Base-by-base conservation (phyloP, 2,888 invertebrate species). In the Acronicta leporina region DNA sequence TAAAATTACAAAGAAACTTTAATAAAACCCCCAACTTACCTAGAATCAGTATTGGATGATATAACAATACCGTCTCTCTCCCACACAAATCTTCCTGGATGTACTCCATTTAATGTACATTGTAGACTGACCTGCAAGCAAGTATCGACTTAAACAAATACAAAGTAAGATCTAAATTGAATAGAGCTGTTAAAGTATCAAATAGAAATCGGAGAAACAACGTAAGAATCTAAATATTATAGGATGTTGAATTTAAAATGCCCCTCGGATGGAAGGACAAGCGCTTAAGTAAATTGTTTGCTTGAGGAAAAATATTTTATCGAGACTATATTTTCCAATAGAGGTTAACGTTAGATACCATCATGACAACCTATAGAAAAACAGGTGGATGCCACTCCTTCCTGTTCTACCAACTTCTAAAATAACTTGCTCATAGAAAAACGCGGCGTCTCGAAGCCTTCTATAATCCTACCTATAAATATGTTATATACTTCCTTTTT, bases 1-100 rank as follows among this genome's bases (percentile, higher is more conserved):
- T 38, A n/a, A 38, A 38, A n/a, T n/a, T n/a, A 38, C 6, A 38
- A 38, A n/a, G 13, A 25, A 20, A 27, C 7, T 15, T 9, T 14
- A 45, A 8, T 10, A 45, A 45, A 46, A 27, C 27, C n/a, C 14
- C 15, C 6, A 14, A 56, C 60, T 68, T 81, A 92, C 94, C 94
- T 94, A 20, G 94, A 90, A 84, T 94, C 94, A 25, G 92, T 94
- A 75, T 93, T 94, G 50, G 94, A 89, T 9, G 94, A 92, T 68
- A 94, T 85, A 63, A 91, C 84, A 51, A 92, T 86, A 3, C 93
- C 92, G 59, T 94, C 94, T 80, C 94, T 85, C 71, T 94, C 93
- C 94, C 94, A 94, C 67, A 91, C 84, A 73, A 94, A 90, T 78
- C 92, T 87, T 7, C 89, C 87, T 14, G 94, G 92, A 80, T 93